Evolutionary conservation across 2,113 vertebrate genomes (phyloP).

Genomic region (Rhizomys pruinosus): DNA sequence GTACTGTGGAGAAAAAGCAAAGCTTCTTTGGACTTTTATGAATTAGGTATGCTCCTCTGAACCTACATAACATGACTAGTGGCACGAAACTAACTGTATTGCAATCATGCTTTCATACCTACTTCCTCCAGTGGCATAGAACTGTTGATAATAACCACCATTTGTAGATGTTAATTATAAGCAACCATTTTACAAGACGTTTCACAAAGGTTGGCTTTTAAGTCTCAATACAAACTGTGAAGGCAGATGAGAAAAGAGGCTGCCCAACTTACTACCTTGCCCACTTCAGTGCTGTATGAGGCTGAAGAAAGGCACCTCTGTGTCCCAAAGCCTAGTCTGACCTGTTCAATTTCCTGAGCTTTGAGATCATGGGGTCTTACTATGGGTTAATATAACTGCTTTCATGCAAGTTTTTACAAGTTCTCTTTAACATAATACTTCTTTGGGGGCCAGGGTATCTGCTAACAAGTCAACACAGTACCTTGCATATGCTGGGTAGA

Average conservation of each 20-base stretch:
- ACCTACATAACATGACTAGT: not conserved
- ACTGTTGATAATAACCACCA: not conserved
- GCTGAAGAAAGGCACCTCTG: not conserved
- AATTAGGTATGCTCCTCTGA: not conserved
- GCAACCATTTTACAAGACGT: not conserved
- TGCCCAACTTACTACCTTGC: not conserved
- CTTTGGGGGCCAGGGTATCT: not conserved
- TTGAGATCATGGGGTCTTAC: not conserved
- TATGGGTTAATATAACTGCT: not conserved
- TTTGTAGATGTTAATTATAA: not conserved
- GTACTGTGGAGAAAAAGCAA: not conserved
- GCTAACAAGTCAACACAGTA: not conserved
- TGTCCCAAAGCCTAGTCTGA: not conserved
- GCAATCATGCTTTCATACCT: not conserved
- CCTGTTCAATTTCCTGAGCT: not conserved
- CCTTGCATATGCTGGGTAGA: not conserved
- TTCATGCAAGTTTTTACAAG: slow-evolving; percentile 10
- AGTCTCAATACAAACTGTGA: not conserved
- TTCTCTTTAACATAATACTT: not conserved
- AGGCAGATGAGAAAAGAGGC: not conserved
- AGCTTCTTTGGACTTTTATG: slow-evolving; percentile 16
- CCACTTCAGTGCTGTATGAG: not conserved
- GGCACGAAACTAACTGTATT: not conserved
- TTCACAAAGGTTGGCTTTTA: slow-evolving; percentile 41
- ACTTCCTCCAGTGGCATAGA: not conserved